A percentile compares a stretch with the other conserved stretches of the same genome.
Evolutionary conservation across 2,888 invertebrate genomes (phyloP).

Genomic region (Danaus chrysippus): DNA sequence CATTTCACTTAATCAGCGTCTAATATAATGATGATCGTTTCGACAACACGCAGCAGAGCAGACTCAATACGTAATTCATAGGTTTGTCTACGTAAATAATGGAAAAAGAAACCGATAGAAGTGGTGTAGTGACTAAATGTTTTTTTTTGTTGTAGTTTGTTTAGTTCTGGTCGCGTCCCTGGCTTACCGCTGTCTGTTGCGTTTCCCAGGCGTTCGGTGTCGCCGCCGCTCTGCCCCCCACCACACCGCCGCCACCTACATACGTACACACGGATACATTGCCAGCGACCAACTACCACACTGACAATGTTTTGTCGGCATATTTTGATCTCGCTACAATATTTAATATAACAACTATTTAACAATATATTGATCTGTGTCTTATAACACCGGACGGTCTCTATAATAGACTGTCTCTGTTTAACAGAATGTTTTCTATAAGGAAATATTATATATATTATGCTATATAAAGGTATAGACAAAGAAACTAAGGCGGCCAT

Average conservation of each 20-base stretch:
- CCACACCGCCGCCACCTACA: slow-evolving; percentile 74
- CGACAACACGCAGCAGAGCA: slow-evolving; percentile 77
- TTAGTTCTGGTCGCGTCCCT: slow-evolving; percentile 51
- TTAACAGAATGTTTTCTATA: too few relatives aligned
- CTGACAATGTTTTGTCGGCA: slow-evolving; percentile 21
- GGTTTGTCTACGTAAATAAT: slow-evolving; percentile 71
- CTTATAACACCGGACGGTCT: too few relatives aligned
- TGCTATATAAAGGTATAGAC: too few relatives aligned
- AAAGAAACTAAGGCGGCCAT: too few relatives aligned
- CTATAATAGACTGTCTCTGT: too few relatives aligned
- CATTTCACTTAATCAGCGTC: slow-evolving; percentile 69
- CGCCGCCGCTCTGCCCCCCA: slow-evolving; percentile 64
- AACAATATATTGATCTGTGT: too few relatives aligned
- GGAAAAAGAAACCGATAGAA: slow-evolving; percentile 58
- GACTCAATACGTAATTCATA: slow-evolving; percentile 70
- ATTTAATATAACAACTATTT: neutral
- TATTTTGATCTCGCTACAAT: slow-evolving; percentile 7
- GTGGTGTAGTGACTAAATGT: slow-evolving; percentile 63
- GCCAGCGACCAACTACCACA: slow-evolving; percentile 32
- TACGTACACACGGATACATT: slow-evolving; percentile 70
- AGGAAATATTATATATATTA: too few relatives aligned
- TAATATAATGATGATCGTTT: slow-evolving; percentile 67
- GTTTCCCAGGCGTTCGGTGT: slow-evolving; percentile 67
- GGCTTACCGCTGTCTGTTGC: slow-evolving; percentile 73
- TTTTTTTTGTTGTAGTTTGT: slow-evolving; percentile 43